Evolutionary conservation across 2,888 invertebrate species (phyloP), one percentile per base, ranked within the genome.

Genomic region (Tyria jacobaeae): DNA sequence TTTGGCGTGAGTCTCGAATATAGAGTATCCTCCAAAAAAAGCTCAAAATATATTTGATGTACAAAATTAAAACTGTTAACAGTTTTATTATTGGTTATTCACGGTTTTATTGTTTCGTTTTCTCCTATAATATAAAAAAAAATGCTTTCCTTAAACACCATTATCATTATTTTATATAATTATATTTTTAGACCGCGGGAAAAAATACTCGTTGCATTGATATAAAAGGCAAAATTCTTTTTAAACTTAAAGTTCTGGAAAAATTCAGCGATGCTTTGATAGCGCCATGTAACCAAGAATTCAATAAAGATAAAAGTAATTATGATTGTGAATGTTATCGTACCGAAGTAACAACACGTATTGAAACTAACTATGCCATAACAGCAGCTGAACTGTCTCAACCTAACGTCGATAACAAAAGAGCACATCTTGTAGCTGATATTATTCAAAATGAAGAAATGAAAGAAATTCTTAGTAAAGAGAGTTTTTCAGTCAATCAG

Each of bases 361-460:
- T 88, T 15, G 87, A 89, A 69, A 72, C 84, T 9, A 70, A 84
- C n/a, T 88, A 81, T 69, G 84, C 88, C 9, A 70, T 89, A n/a
- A 84, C 85, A 17, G 70, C 88, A n/a, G 55, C 82, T 5, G 85
- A 89, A 68, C 57, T 73, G 25, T 78, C 75, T 44, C 77, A 67
- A 62, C 75, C 82, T 17, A 66, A 66, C 49, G 58, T 83, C 50
- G 92, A 92, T 62, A 85, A 69, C 49, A 89, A 91, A 76, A 83
- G 94, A 78, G 87, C 92, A 3, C 86, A 90, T 47, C 86, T 94
- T 39, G 89, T 92, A 7, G 93, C 94, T 25, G 92, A 94, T 57
- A 92, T 94, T 55, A 93, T 93, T 84, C 83, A 89, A 60, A 87
- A 89, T 59, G 84, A 89, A 6, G 93, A 94, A 81, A 91, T 94